Conservation (phyloP, 2,797 vertebrate species). For the Pogoniulus pusillus region DNA sequence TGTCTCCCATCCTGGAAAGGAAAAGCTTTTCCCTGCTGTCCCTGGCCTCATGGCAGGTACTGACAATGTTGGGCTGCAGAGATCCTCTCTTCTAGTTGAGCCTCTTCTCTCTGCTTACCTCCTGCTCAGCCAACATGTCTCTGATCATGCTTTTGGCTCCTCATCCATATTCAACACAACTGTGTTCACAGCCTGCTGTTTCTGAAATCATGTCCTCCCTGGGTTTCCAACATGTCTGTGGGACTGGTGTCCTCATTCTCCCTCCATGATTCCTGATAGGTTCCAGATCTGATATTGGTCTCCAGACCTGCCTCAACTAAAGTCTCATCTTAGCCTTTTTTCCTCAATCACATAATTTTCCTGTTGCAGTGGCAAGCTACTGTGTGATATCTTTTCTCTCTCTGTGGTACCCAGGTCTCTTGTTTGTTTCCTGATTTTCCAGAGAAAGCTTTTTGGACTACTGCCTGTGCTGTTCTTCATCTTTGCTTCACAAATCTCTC, state of each 20-base stretch:
- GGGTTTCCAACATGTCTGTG: constrained; percentile 35
- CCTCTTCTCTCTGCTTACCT: background rate
- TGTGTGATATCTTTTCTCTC: background rate
- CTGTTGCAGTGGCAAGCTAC: background rate
- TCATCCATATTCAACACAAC: background rate
- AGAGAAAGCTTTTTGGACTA: background rate
- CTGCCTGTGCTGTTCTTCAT: background rate
- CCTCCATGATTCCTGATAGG: background rate
- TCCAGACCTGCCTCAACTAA: background rate
- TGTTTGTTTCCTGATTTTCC: background rate
- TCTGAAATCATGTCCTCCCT: background rate
- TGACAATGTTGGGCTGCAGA: background rate
- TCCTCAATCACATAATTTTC: background rate
- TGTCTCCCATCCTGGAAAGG: background rate
- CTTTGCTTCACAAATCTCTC: background rate
- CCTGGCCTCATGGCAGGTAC: background rate
- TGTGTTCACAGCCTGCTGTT: constrained; percentile 37
- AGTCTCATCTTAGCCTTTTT: background rate
- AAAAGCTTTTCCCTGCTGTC: background rate
- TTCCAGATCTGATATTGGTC: constrained; percentile 29
- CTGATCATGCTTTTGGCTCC: background rate
- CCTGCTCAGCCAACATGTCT: background rate
- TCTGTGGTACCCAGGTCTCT: background rate
- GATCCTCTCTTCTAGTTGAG: background rate
- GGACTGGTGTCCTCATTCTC: constrained; percentile 14